These are phyloP conservation scores for Ophraella communa DNA, from an alignment of 2,888 invertebrate genomes.

Conservation along the genomic window DNA sequence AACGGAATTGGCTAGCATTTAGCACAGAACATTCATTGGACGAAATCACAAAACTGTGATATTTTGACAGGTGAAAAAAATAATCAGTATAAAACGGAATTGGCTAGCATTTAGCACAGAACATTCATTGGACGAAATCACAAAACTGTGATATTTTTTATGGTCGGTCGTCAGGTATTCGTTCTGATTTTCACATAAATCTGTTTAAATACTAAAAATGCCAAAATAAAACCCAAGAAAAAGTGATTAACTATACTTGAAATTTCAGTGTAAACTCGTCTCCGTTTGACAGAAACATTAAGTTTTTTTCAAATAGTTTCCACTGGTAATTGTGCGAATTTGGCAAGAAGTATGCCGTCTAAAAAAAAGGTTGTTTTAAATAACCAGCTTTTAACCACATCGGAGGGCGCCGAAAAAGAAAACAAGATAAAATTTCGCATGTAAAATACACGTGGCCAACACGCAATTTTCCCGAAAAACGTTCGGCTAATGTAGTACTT, in stretches of 20 bases:
- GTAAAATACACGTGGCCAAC: slow-evolving; percentile 36
- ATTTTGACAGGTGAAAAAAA: too few species aligned
- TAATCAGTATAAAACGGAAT: too few species aligned
- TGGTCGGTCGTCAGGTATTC: too few species aligned
- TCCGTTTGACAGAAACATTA: not conserved
- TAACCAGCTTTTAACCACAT: slow-evolving; percentile 1
- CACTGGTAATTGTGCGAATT: not conserved
- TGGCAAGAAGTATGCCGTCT: not conserved
- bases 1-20: too few species aligned
- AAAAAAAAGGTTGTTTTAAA: slow-evolving; percentile 5
- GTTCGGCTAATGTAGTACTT: slow-evolving; percentile 32
- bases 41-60: too few species aligned
- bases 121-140: too few species aligned
- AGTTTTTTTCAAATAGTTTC: not conserved
- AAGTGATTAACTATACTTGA: not conserved
- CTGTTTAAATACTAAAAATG: too few species aligned
- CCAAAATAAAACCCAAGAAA: too few species aligned
- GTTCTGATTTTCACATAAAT: too few species aligned
- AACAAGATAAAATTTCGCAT: slow-evolving; percentile 32
- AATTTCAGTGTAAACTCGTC: not conserved
- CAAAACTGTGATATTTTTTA: too few species aligned
- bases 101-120: too few species aligned
- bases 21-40: too few species aligned
- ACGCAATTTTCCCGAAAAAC: slow-evolving; percentile 36
- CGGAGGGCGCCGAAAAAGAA: slow-evolving; percentile 26